These are phyloP conservation scores for Choreutis nemorana DNA, from an alignment of 2,888 invertebrate species.

Conservation along the genomic window DNA sequence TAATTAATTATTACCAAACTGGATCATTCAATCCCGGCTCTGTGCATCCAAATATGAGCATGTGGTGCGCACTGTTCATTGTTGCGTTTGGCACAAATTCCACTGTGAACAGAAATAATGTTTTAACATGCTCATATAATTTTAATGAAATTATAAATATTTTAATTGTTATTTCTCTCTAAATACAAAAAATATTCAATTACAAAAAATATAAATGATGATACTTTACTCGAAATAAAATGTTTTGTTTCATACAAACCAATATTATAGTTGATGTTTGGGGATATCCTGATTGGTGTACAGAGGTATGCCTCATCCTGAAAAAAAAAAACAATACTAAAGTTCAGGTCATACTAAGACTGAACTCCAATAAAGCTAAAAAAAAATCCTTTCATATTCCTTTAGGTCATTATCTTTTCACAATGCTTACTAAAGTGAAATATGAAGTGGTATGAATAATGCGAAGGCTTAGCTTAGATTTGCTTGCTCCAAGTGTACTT, in stretches of 20 bases:
- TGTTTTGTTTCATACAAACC: constrained; percentile 58
- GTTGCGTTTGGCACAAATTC: constrained; percentile 93
- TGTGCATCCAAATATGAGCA: constrained; percentile 89
- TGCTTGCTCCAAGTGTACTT: too few relatives aligned
- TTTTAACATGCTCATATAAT: constrained; percentile 2
- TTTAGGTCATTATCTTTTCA: too few relatives aligned
- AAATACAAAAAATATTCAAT: too few relatives aligned
- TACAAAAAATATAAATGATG: not conserved
- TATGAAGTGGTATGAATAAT: too few relatives aligned
- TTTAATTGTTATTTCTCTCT: not conserved
- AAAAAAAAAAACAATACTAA: constrained; percentile 30
- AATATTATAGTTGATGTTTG: constrained; percentile 79
- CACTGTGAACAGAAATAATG: constrained; percentile 68
- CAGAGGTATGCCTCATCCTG: constrained; percentile 93
- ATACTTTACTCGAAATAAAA: too few relatives aligned
- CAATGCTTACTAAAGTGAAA: too few relatives aligned
- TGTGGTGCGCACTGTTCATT: constrained; percentile 92
- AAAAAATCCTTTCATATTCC: too few relatives aligned
- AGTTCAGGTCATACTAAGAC: not conserved
- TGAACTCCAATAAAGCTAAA: too few relatives aligned
- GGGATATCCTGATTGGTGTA: constrained; percentile 86
- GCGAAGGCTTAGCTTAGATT: too few relatives aligned
- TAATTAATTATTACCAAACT: constrained; percentile 69
- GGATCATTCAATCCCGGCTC: constrained; percentile 75
- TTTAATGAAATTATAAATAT: constrained; percentile 1